Evolutionary conservation across 2,797 vertebrate genomes (phyloP).

Genomic region (Vipera latastei): DNA sequence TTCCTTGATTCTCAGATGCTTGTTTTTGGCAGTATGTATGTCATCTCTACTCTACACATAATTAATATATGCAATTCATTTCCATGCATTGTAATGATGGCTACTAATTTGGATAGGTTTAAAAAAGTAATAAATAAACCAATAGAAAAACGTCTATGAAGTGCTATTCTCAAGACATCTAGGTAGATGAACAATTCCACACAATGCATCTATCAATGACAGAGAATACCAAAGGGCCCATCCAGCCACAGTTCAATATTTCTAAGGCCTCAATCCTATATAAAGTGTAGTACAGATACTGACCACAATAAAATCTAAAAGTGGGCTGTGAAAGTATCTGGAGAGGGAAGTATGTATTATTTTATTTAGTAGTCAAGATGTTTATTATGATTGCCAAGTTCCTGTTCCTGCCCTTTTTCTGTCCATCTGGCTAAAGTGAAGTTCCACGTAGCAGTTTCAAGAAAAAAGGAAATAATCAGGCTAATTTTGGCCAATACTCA

Average conservation of each 20-base stretch:
- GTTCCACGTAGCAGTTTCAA: neutral
- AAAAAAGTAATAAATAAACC: neutral
- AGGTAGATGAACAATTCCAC: neutral
- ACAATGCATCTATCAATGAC: neutral
- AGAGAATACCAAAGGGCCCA: neutral
- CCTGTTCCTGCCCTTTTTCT: neutral
- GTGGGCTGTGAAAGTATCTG: neutral
- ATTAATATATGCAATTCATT: no score
- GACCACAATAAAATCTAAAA: neutral
- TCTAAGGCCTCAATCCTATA: neutral
- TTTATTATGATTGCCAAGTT: neutral
- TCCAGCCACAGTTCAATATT: neutral
- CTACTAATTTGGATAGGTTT: neutral
- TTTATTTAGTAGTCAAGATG: neutral
- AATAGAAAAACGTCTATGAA: neutral
- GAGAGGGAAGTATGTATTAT: neutral
- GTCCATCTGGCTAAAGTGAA: neutral
- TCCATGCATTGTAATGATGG: neutral
- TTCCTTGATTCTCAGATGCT: neutral
- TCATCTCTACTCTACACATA: neutral
- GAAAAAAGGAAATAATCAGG: neutral
- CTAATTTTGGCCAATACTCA: neutral
- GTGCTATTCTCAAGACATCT: neutral
- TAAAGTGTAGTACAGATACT: neutral
- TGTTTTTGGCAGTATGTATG: neutral